Evolutionary conservation across 2,888 invertebrate genomes (phyloP).

Genomic region (Eristalinus aeneus): DNA sequence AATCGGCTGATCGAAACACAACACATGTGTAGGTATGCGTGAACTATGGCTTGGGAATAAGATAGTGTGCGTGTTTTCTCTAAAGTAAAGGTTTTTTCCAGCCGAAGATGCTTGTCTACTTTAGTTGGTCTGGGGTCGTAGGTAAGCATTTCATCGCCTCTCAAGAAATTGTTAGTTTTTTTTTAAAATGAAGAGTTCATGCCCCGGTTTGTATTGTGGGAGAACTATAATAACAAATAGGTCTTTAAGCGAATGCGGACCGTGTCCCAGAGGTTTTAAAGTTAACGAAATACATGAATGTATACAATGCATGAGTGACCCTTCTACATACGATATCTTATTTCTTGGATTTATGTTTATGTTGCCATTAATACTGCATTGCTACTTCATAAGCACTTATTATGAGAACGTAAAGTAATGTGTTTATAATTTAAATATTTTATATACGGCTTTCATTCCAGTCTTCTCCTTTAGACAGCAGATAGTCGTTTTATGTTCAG

Average conservation of each 20-base stretch:
- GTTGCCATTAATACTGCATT: constrained; percentile 92
- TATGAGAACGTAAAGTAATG: constrained; percentile 86
- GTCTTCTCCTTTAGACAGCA: constrained; percentile 90
- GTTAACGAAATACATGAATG: constrained; percentile 87
- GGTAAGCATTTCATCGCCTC: no score
- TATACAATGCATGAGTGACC: constrained; percentile 87
- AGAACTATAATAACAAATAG: constrained; percentile 85
- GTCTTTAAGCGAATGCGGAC: constrained; percentile 90
- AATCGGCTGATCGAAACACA: no score
- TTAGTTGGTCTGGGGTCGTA: no score
- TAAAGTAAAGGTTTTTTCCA: no score
- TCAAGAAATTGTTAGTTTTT: no score
- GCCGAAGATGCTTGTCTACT: no score
- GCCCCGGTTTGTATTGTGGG: constrained; percentile 80
- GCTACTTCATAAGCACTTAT: constrained; percentile 94
- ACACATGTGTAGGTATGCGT: no score
- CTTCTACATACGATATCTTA: constrained; percentile 94
- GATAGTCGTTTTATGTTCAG: constrained; percentile 89
- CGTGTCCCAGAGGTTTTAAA: constrained; percentile 91
- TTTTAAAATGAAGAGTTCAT: constrained; percentile 42
- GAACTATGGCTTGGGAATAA: no score
- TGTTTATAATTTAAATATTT: background rate
- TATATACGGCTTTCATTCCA: constrained; percentile 50
- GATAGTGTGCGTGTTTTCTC: no score
- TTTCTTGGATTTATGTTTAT: constrained; percentile 97